Percentiles rank a stretch among this genome's conserved stretches.
These are phyloP conservation scores for Drosophila baimaii DNA, from an alignment of 1,140 invertebrate species.

Conservation along the genomic window DNA sequence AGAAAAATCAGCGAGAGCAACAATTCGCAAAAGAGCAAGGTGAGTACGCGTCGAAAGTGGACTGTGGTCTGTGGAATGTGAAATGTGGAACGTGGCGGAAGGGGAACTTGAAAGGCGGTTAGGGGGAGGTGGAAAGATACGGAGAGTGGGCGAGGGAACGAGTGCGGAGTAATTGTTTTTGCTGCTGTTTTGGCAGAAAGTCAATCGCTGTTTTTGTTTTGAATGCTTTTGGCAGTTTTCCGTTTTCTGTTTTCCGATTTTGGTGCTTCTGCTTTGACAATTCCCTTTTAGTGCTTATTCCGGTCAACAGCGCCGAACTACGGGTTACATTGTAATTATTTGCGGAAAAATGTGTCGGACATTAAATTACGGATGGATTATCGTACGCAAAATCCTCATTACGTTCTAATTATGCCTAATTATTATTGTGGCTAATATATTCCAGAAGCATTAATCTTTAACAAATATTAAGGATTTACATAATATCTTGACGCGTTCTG, in stretches of 20 bases:
- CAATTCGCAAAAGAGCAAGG: constrained; percentile 82
- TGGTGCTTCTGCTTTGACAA: constrained; percentile 42
- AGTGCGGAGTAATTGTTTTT: background rate
- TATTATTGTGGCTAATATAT: no score
- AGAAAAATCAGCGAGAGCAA: constrained; percentile 85
- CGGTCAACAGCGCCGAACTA: background rate
- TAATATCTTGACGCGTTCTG: no score
- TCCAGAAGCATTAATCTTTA: no score
- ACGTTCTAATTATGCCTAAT: no score
- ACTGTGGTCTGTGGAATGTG: constrained; percentile 10
- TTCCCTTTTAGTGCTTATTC: constrained; percentile 38
- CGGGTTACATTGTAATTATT: background rate
- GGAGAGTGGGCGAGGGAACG: background rate
- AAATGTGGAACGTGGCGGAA: constrained; percentile 3
- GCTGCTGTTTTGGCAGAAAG: constrained; percentile 48
- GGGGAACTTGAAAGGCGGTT: background rate
- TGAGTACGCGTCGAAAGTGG: constrained; percentile 46
- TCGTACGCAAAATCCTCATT: background rate
- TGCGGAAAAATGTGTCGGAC: background rate
- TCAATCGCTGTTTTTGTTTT: constrained; percentile 76
- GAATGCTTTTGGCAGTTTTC: constrained; percentile 69
- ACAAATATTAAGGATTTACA: no score
- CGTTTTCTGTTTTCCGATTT: constrained; percentile 46
- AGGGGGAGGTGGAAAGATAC: background rate
- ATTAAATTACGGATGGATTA: background rate